Conservation (phyloP, 2,888 invertebrate species). For the Euspilapteryx auroguttella region DNA sequence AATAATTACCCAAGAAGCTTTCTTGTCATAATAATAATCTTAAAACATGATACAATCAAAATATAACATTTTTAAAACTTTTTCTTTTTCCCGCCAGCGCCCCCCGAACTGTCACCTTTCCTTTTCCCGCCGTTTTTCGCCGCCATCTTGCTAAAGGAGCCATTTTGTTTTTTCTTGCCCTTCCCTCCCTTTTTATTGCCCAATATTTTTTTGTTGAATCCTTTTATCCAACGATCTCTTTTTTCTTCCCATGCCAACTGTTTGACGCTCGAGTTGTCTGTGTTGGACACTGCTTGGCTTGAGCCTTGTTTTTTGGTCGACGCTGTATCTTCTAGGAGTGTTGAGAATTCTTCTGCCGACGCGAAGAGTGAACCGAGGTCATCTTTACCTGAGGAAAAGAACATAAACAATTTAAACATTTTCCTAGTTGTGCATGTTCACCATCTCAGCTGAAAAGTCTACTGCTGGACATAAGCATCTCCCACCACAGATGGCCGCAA, state of each 20-base stretch:
- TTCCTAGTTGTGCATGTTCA: too few species aligned
- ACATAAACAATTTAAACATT: too few species aligned
- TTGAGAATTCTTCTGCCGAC: slow-evolving; percentile 87
- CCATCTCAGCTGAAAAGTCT: too few species aligned
- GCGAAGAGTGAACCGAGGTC: slow-evolving; percentile 72
- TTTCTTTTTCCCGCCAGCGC: slow-evolving; percentile 31
- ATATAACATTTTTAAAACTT: slow-evolving; percentile 25
- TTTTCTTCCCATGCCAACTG: slow-evolving; percentile 84
- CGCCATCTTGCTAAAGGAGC: slow-evolving; percentile 14
- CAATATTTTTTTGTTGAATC: slow-evolving; percentile 48
- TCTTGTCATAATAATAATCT: too few species aligned
- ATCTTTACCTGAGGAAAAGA: slow-evolving; percentile 34
- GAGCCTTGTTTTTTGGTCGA: slow-evolving; percentile 65
- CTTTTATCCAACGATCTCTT: slow-evolving; percentile 64
- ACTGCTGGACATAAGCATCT: too few species aligned
- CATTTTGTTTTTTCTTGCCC: slow-evolving; percentile 16
- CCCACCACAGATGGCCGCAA: too few species aligned
- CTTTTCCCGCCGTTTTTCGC: slow-evolving; percentile 26
- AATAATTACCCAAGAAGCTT: too few species aligned
- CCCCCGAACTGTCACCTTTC: slow-evolving; percentile 17
- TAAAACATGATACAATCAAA: too few species aligned
- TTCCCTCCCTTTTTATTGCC: slow-evolving; percentile 21
- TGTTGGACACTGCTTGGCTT: slow-evolving; percentile 70
- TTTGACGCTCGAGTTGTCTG: slow-evolving; percentile 76
- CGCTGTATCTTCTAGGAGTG: slow-evolving; percentile 82